Evolutionary conservation across 2,888 invertebrate genomes (phyloP).

Genomic region (Andrena chrysosceles): DNA sequence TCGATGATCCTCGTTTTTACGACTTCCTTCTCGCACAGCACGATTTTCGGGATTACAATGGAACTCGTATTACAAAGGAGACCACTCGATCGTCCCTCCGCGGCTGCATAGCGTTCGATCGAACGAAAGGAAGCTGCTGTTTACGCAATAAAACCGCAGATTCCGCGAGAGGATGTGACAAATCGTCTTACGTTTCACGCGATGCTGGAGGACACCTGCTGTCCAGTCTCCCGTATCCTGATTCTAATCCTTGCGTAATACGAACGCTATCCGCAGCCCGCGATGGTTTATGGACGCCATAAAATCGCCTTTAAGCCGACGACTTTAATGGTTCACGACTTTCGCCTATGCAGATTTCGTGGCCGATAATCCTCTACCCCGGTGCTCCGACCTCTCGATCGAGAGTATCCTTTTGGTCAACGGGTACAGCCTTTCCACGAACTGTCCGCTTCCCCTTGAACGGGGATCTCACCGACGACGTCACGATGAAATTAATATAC

Average conservation of each 20-base stretch:
- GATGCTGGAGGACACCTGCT: constrained; percentile 60
- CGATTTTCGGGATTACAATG: not conserved
- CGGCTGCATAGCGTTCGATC: not conserved
- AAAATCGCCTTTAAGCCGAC: constrained; percentile 73
- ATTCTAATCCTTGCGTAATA: constrained; percentile 75
- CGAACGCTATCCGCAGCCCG: constrained; percentile 57
- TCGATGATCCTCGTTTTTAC: not conserved
- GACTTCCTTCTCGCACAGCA: not conserved
- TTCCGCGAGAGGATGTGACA: not conserved
- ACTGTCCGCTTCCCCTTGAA: constrained; percentile 56
- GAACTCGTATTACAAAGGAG: no score
- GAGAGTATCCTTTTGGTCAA: constrained; percentile 61
- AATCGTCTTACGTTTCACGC: constrained; percentile 22
- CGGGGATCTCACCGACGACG: constrained; percentile 24
- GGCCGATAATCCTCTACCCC: constrained; percentile 78
- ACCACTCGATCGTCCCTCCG: no score
- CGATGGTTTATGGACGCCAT: constrained; percentile 75
- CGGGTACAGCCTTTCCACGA: constrained; percentile 53
- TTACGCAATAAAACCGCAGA: constrained; percentile 14
- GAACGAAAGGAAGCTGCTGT: not conserved
- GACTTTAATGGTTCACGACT: constrained; percentile 83
- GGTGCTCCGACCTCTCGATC: constrained; percentile 74
- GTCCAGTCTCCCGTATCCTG: constrained; percentile 40
- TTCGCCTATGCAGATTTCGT: constrained; percentile 82
- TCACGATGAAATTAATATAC: constrained; percentile 50